phyloP scores from a whole-genome alignment of 2,888 invertebrate species.

The Heliconius cydno region DNA sequence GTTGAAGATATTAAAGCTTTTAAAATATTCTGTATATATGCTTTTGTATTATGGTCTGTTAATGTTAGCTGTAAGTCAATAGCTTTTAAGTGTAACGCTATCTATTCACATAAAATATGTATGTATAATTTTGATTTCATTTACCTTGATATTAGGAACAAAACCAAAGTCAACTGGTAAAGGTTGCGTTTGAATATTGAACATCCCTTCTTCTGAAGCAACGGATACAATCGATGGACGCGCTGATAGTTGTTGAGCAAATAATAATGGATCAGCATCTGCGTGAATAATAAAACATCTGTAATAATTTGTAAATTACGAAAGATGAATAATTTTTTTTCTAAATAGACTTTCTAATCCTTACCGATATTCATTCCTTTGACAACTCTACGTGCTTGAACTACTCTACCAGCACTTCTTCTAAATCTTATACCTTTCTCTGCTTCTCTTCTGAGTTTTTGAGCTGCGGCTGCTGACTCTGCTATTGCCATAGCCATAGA shows the following conservation, averaged over 20 bases:
- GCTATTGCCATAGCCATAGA: constrained; percentile 72
- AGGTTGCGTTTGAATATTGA: constrained; percentile 72
- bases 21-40: background rate
- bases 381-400: constrained; percentile 75
- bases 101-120: background rate
- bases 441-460: constrained; percentile 73
- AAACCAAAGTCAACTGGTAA: constrained; percentile 76
- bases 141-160: constrained; percentile 72
- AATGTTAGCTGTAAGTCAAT: background rate
- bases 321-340: background rate
- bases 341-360: constrained; percentile 12
- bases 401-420: constrained; percentile 75
- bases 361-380: constrained; percentile 79
- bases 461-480: constrained; percentile 76
- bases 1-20: background rate
- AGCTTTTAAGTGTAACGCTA: background rate
- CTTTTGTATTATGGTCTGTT: background rate
- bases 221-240: constrained; percentile 80
- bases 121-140: background rate
- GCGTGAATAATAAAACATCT: background rate
- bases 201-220: constrained; percentile 76
- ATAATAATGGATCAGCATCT: constrained; percentile 76
- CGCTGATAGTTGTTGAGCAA: constrained; percentile 79
- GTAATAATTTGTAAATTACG: background rate
- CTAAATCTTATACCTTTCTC: constrained; percentile 76